Percentiles rank a stretch among this genome's conserved stretches.
Conservation (phyloP, 2,888 invertebrate genomes). For the Anorthoa munda region DNA sequence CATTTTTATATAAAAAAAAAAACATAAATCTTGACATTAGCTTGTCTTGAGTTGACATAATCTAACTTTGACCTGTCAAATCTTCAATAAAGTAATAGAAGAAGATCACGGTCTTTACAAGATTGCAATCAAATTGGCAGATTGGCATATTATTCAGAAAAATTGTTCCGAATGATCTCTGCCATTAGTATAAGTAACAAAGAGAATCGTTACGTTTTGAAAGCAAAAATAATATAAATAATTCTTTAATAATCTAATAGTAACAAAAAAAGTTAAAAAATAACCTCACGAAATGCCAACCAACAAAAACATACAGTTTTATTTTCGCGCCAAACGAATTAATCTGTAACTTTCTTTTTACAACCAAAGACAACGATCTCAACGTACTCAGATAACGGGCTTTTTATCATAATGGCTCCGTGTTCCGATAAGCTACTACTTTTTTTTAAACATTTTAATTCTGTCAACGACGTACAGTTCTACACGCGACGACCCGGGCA, state of each 20-base stretch:
- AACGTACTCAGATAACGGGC: conserved; percentile 73
- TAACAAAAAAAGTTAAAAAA: conserved; percentile 7
- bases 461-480: conserved; percentile 65
- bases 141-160: conserved; percentile 23
- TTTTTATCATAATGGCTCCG: conserved; percentile 82
- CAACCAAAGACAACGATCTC: conserved; percentile 68
- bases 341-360: conserved; percentile 70
- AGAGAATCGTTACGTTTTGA: neutral
- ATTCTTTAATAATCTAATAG: neutral
- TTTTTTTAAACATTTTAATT: conserved; percentile 73
- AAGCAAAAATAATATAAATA: neutral
- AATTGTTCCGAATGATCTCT: neutral
- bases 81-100: conserved; percentile 16
- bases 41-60: conserved; percentile 14
- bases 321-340: conserved; percentile 61
- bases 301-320: conserved; percentile 42
- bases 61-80: conserved; percentile 40
- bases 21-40: conserved; percentile 5
- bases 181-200: conserved; percentile 1
- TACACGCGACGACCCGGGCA: conserved; percentile 69
- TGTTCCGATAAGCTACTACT: conserved; percentile 83
- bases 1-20: neutral
- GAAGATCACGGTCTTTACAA: conserved; percentile 26
- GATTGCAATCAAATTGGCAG: conserved; percentile 35
- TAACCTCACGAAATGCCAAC: conserved; percentile 19